Evolutionary conservation across 1,140 invertebrate species (phyloP).

Genomic region (Sminthurides bifidus): DNA sequence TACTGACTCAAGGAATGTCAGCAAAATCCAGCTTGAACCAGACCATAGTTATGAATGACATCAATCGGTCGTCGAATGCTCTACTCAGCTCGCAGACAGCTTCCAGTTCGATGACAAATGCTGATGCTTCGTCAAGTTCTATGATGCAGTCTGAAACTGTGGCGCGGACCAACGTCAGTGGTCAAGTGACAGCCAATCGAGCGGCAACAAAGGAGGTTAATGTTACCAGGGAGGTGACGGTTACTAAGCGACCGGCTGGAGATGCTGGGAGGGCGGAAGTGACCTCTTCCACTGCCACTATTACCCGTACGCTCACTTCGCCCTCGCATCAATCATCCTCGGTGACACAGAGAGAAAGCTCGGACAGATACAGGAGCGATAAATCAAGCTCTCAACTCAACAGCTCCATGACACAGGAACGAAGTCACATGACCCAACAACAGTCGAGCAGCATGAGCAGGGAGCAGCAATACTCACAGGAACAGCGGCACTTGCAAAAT

Average conservation of each 20-base stretch:
- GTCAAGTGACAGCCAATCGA: constrained; percentile 21
- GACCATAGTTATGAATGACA: constrained; percentile 26
- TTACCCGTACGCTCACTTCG: no score
- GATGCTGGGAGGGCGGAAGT: constrained; percentile 2
- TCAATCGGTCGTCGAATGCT: no score
- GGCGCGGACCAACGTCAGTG: neutral
- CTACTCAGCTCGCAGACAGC: no score
- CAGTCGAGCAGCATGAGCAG: neutral
- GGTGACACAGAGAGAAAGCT: no score
- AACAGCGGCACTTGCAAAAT: no score
- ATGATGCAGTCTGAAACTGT: neutral
- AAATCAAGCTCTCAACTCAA: neutral
- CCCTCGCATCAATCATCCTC: neutral
- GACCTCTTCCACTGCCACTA: constrained; percentile 12
- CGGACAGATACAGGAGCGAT: neutral
- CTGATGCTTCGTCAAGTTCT: no score
- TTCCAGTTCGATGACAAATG: no score
- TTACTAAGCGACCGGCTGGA: constrained; percentile 21
- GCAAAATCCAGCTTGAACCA: constrained; percentile 27
- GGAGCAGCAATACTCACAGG: no score
- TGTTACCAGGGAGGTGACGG: constrained; percentile 28
- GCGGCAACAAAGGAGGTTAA: constrained; percentile 21
- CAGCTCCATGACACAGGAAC: neutral
- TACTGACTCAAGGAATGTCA: constrained; percentile 27
- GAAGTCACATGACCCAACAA: neutral